Base-by-base conservation (phyloP, 2,113 vertebrate genomes). In the Platycercus adscitus region DNA sequence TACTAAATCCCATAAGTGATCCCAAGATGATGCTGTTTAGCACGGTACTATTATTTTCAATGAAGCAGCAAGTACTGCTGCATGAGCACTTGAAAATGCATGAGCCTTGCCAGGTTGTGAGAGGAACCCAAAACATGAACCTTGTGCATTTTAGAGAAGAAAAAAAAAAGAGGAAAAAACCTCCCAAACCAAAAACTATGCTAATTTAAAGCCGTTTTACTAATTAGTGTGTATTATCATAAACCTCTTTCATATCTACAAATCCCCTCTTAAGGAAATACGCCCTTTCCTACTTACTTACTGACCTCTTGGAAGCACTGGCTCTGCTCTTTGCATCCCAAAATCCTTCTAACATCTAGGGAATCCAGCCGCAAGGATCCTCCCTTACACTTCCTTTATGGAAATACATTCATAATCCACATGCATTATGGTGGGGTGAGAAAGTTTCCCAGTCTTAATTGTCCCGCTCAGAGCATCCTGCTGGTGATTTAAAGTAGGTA, bases 1-100 rank as follows among this genome's bases (percentile, higher is more conserved):
- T 53, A 23, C 60, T 81, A 78, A 90, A 88, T 88, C 90, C 65
- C 72, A 3, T 43, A 81, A 96, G 58, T 76, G 61, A 94, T 85
- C 66, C 69, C 92, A 75, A 64, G 69, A 91, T 81, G 70, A 72
- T 13, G 71, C 46, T 88, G 64, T 91, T 97, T 85, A 93, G 82
- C 86, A 43, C 72, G 61, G 50, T 37, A 64, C 90, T 66, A 52
- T 83, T 94, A 52, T 94, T 96, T 93, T 88, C 95, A 92, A 29
- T 85, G 83, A 94, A 96, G 91, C 89, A 96, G 80, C 64, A 91
- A 81, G 88, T 47, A 65, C n/a, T 52, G 81, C 68, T 90, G 55
- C 61, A 28, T 11, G 50, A 86, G 35, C 81, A 39, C 49, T 81
- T 83, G 63, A 56, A 89, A 93, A 89, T 33, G 10, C 43, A 29